Conservation (phyloP, 2,797 vertebrate genomes). For the Pipistrellus pygmaeus region DNA sequence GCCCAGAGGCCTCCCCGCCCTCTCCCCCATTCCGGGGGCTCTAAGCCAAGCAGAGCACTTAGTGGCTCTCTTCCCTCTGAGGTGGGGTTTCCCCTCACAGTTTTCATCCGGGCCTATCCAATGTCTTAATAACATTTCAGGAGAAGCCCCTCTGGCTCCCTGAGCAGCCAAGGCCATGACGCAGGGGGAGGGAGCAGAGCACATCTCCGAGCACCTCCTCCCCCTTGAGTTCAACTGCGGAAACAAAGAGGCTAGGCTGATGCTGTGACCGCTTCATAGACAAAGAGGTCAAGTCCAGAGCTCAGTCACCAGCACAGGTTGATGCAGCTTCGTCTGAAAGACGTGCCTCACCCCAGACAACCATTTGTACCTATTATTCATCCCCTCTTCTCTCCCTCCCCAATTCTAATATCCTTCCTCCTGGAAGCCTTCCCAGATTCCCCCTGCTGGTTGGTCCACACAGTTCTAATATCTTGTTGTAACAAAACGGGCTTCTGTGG, state of each 20-base stretch:
- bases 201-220: neutral
- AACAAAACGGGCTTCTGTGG: neutral
- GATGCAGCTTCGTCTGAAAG: neutral
- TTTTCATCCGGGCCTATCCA: slow-evolving; percentile 1
- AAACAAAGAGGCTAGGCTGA: neutral
- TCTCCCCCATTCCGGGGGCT: neutral
- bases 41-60: neutral
- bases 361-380: neutral
- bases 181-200: neutral
- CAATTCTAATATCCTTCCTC: neutral
- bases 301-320: neutral
- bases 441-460: neutral
- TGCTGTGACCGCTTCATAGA: neutral
- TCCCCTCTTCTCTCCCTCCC: neutral
- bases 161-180: neutral
- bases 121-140: slow-evolving; percentile 21
- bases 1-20: neutral
- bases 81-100: neutral
- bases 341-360: neutral
- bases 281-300: neutral
- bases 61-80: neutral
- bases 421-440: slow-evolving; percentile 14
- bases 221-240: neutral
- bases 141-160: neutral
- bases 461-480: neutral